phyloP scores from a whole-genome alignment of 2,797 vertebrate genomes.

The Apogon talboti region DNA sequence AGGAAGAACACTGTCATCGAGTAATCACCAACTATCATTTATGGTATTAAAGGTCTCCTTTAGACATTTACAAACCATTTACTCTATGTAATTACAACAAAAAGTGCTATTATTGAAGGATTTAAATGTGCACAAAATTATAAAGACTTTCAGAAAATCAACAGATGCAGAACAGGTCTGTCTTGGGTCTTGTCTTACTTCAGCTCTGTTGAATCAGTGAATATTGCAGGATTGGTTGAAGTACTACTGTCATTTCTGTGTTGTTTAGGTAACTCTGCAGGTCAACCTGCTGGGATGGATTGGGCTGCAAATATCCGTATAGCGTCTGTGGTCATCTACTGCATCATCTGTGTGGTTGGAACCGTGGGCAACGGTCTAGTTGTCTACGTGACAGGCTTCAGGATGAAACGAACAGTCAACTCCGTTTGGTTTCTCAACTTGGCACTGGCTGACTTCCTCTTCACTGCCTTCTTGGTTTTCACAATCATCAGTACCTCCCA shows the following conservation, averaged over 20 bases:
- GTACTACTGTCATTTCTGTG: not conserved
- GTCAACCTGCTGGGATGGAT: rapidly evolving
- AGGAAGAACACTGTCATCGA: too few species aligned
- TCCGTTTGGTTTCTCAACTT: constrained; percentile 80
- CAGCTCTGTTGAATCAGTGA: not conserved
- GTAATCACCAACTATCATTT: too few species aligned
- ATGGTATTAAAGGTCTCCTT: too few species aligned
- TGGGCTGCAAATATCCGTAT: rapidly evolving
- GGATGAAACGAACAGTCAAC: constrained; percentile 76
- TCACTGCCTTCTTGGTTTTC: constrained; percentile 65
- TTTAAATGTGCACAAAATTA: not conserved
- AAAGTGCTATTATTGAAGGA: too few species aligned
- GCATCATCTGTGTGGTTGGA: constrained; percentile 57
- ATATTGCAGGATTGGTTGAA: not conserved
- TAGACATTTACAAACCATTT: too few species aligned
- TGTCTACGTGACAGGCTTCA: constrained; percentile 79
- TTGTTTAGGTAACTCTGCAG: not conserved
- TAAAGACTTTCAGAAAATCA: not conserved
- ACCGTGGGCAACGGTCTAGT: constrained; percentile 73
- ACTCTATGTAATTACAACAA: too few species aligned
- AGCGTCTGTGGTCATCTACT: constrained; percentile 41
- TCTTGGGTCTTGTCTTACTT: not conserved
- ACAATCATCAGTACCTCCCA: constrained; percentile 10
- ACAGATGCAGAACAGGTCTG: not conserved
- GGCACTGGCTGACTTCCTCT: constrained; percentile 80